Base-by-base conservation (phyloP, 2,113 vertebrate genomes). In the Vanacampus margaritifer region DNA sequence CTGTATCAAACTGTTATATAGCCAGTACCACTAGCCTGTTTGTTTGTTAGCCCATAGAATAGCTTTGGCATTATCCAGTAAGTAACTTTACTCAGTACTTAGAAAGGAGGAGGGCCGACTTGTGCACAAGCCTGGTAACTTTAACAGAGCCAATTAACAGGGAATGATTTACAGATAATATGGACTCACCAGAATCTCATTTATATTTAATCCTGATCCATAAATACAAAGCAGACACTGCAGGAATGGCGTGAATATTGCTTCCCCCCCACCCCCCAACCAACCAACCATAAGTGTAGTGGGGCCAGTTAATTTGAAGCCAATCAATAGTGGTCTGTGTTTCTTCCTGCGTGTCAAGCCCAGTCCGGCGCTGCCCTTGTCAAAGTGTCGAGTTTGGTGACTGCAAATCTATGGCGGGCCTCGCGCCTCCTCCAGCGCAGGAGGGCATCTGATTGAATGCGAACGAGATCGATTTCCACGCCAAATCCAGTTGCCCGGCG, bases 251-350 rank as follows among this genome's bases (percentile, higher is more conserved):
- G 14, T 56, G 24, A 28, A 56, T 28, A 56, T 56, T 21, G 17
- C 19, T 48, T n/a, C n/a, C n/a, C n/a, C n/a, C 19, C 26, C 24
- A 14, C 11, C 23, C 13, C 24, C 14, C 6, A 32, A 32, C 28
- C 41, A 14, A 13, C 26, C 63, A 21, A 35, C 69, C 24, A 10
- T 73, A 71, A 8, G 24, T 3, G 32, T 75, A 68, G 90, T 77
- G 68, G 39, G 73, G 65, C 67, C 76, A 83, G 79, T 79, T 91
- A 93, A 94, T 95, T 95, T 94, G 92, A 93, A 92, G 93, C 90
- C 89, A 93, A 94, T 94, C 95, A 95, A 90, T 90, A 87, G 71
- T 84, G 73, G 91, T 95, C 93, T 94, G 87, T 89, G 91, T 91
- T 67, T 91, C 92, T 94, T 94, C 90, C 91, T 92, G 81, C 82